phyloP scores from a whole-genome alignment of 2,888 invertebrate species.

The Agonopterix subpropinquella region DNA sequence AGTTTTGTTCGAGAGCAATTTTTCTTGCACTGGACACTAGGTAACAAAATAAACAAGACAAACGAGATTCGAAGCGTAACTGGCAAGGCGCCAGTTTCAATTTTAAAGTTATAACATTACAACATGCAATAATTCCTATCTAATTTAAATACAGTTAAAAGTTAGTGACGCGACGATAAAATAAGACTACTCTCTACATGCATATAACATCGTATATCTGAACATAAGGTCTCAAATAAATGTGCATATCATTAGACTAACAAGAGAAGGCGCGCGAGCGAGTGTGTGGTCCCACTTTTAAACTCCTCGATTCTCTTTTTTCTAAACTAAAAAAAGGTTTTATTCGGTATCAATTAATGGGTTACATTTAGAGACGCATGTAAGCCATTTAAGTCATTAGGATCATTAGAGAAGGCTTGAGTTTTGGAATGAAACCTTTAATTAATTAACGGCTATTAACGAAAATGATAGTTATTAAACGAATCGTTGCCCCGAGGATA shows the following conservation, averaged over 20 bases:
- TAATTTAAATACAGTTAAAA: slow-evolving; percentile 5
- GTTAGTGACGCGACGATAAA: not conserved
- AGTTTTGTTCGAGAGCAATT: slow-evolving; percentile 15
- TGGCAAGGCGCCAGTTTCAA: slow-evolving; percentile 4
- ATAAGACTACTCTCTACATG: not conserved
- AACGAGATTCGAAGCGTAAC: slow-evolving; percentile 2
- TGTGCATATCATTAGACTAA: slow-evolving; percentile 71
- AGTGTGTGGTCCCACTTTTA: slow-evolving; percentile 63
- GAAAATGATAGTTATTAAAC: slow-evolving; percentile 51
- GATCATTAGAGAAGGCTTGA: slow-evolving; percentile 53
- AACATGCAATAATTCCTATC: slow-evolving; percentile 4
- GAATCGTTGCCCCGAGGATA: slow-evolving; percentile 10
- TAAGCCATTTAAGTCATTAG: slow-evolving; percentile 55
- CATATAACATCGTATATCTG: not conserved
- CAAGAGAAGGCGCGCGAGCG: slow-evolving; percentile 44
- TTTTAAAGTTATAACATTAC: slow-evolving; percentile 1
- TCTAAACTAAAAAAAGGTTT: slow-evolving; percentile 37
- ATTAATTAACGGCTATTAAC: slow-evolving; percentile 63
- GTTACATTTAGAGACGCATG: slow-evolving; percentile 45
- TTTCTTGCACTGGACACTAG: slow-evolving; percentile 1
- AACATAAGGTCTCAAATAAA: slow-evolving; percentile 46
- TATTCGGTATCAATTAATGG: slow-evolving; percentile 57
- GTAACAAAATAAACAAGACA: slow-evolving; percentile 6
- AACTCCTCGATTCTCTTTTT: slow-evolving; percentile 42
- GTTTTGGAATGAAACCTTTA: slow-evolving; percentile 49